phyloP scores from a whole-genome alignment of 2,113 vertebrate genomes.

The Mobula hypostoma region DNA sequence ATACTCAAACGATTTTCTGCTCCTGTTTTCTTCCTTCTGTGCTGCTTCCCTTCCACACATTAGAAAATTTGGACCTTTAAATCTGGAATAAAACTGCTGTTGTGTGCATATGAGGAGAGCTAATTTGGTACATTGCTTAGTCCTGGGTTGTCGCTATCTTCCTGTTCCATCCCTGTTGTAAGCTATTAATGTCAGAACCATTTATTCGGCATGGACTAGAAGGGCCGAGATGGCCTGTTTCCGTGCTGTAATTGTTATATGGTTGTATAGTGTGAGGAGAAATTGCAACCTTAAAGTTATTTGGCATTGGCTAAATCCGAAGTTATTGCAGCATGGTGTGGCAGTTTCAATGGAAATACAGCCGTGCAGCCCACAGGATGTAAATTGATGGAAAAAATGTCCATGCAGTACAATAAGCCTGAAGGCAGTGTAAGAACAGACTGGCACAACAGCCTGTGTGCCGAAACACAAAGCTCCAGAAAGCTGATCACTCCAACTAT shows the following conservation, averaged over 20 bases:
- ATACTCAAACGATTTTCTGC: background rate
- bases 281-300: background rate
- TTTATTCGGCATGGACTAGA: background rate
- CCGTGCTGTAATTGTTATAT: too few species aligned
- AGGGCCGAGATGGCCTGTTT: too few species aligned
- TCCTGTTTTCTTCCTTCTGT: background rate
- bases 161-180: background rate
- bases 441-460: background rate
- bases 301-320: background rate
- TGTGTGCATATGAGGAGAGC: background rate
- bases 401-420: background rate
- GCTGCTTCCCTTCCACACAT: background rate
- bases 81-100: background rate
- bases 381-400: background rate
- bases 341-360: background rate
- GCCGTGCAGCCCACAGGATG: background rate
- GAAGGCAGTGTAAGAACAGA: background rate
- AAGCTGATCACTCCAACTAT: background rate
- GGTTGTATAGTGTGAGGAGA: background rate
- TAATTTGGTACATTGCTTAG: background rate
- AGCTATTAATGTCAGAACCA: background rate
- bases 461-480: background rate
- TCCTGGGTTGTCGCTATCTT: background rate
- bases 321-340: background rate
- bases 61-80: background rate